Base-by-base conservation (phyloP, 1,140 invertebrate genomes). In the Drosophila parabipectinata region DNA sequence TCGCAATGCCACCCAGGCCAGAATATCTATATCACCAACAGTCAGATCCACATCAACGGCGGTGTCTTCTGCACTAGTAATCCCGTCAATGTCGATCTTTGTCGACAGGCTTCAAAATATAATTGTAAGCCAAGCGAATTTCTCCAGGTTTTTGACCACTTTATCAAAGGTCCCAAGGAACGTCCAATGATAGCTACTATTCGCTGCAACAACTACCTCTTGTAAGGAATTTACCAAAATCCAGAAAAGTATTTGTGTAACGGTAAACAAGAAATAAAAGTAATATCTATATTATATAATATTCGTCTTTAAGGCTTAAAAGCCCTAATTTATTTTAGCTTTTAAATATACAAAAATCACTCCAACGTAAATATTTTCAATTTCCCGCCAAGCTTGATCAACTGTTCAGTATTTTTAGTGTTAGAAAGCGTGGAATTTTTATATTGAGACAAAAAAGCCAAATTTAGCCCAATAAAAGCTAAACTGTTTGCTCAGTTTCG, bases 21-120 rank as follows among this genome's bases (percentile, higher is more conserved):
- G 15, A n/a, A 71, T 52, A 39, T 85, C 0, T 85, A 58, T 28
- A 76, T 85, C 9, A 81, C 47, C 1, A 72, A 78, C 21, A 85
- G 77, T n/a, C 77, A 87, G 18, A 62, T 75, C 5, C 74, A 85
- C 15, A 66, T 85, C 4, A 68, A 81, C 41, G 81, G 60, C 7
- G 48, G 60, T 6, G 57, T 80, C 5, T 51, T 52, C 3, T 28
- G 66, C 3, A 58, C 55, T 0, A 28, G 66, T 2, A 47, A 32
- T 1, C 51, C 57, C n/a, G 12, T 67, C 6, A 71, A 74, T 39
- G 21, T 71, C 37, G 41, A 50, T 8, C 39, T 54, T 9, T 24
- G 53, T 12, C 44, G 28, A 3, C 50, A 56, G 44, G 50, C 71
- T 7, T 54, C 32, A 14, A 53, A 34, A 15, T 50, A 51, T 28